These are phyloP conservation scores for Morone chrysops DNA, from an alignment of 2,113 vertebrate species.

Conservation along the genomic window DNA sequence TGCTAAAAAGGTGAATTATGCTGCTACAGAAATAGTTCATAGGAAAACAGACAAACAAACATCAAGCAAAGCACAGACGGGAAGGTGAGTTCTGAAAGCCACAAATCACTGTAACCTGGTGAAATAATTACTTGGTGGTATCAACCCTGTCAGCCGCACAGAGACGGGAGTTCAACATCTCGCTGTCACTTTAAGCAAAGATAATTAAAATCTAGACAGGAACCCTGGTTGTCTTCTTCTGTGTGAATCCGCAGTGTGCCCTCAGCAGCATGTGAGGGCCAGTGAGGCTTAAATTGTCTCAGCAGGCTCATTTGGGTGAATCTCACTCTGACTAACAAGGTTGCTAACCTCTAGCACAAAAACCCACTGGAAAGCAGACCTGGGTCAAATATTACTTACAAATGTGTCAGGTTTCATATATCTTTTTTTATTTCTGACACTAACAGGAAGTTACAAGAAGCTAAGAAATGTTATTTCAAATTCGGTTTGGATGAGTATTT, in stretches of 20 bases:
- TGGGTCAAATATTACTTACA: constrained; percentile 11
- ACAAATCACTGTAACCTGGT: neutral
- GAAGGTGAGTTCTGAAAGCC: neutral
- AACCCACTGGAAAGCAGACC: neutral
- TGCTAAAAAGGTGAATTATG: neutral
- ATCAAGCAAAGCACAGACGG: neutral
- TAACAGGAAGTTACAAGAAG: neutral
- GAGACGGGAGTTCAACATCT: neutral
- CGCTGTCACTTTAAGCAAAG: neutral
- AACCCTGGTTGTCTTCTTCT: neutral
- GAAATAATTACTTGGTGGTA: neutral
- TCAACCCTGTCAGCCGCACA: neutral
- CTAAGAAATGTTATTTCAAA: neutral
- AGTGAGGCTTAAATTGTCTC: constrained; percentile 30
- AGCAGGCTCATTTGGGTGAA: constrained; percentile 26
- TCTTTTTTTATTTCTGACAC: neutral
- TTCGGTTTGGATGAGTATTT: neutral
- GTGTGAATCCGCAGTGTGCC: neutral
- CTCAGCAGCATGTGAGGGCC: neutral
- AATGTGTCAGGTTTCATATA: neutral
- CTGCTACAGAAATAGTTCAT: neutral
- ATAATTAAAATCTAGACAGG: neutral
- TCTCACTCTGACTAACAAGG: constrained; percentile 15
- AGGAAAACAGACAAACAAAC: constrained; percentile 4
- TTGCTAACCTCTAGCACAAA: neutral